These are phyloP conservation scores for Perizoma affinitatum DNA, from an alignment of 2,888 invertebrate genomes.

Conservation along the genomic window DNA sequence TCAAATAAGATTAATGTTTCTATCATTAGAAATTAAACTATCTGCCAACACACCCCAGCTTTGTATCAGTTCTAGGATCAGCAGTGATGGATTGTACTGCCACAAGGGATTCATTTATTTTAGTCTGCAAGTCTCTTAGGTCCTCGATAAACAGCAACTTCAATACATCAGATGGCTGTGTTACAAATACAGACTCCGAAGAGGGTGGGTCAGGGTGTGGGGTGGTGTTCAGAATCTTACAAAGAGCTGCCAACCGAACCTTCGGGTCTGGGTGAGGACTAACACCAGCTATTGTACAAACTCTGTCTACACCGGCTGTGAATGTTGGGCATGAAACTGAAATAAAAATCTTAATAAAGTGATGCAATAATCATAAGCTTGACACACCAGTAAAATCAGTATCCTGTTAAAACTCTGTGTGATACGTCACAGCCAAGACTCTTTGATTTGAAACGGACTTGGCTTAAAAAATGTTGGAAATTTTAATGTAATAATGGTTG, in stretches of 20 bases:
- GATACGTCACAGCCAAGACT: no score
- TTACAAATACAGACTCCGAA: conserved; percentile 55
- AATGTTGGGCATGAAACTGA: conserved; percentile 93
- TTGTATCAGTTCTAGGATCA: conserved; percentile 98
- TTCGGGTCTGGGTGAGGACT: conserved; percentile 76
- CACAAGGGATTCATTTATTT: conserved; percentile 97
- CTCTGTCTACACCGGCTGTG: conserved; percentile 89
- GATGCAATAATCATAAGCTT: no score
- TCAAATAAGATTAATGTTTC: background rate
- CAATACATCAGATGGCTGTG: conserved; percentile 86
- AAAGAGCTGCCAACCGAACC: conserved; percentile 84
- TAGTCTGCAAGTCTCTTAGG: conserved; percentile 93
- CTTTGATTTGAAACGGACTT: no score
- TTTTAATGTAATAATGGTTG: no score
- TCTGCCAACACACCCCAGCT: conserved; percentile 95
- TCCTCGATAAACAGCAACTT: conserved; percentile 93
- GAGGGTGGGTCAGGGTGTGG: conserved; percentile 88
- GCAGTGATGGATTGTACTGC: conserved; percentile 96
- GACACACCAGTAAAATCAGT: no score
- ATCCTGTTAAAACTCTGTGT: no score
- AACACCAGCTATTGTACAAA: conserved; percentile 87
- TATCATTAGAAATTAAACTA: conserved; percentile 39
- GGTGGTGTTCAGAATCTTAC: conserved; percentile 90
- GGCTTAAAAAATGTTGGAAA: no score
- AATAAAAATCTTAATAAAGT: conserved; percentile 42